Base-by-base conservation (phyloP, 2,888 invertebrate genomes). In the Nephrotoma appendiculata region DNA sequence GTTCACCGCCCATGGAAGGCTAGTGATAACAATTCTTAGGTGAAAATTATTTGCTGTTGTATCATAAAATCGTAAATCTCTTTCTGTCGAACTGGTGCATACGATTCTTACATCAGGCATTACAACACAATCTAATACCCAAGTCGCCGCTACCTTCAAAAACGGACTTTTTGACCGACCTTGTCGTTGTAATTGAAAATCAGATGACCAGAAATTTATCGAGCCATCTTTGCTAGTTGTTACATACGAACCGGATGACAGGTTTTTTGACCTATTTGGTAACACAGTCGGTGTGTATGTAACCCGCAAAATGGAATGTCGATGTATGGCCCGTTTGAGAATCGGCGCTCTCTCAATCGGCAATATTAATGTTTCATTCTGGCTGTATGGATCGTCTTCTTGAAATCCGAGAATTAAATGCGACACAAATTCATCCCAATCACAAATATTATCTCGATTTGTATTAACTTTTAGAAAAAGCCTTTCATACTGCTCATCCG, bases 51-150 rank as follows among this genome's bases (percentile, higher is more conserved):
- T 94, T 6, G 95, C 95, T 31, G 94, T 94, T 85, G 95, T 94
- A 90, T 97, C 96, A 90, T 97, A 97, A 91, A 97, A 96, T 88
- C 95, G 93, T 84, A 97, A 91, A 90, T 96, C 96, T 15, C 95
- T 92, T 91, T 96, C 96, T 0, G 96, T 95, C 15, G 96, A 95
- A 87, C 95, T 94, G 11, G 96, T 94, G 88, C 95, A 96, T 19
- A 97, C 92, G 89, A 96, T 94, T 90, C 95, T 95, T 86, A 96
- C 94, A 90, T 96, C 96, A 0, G 96, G 95, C 90, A 97, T 91
- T 87, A 94, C 94, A 87, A 94, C 94, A 91, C 96, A 92, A 89
- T 95, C 95, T 31, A 96, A 94, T 88, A 97, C 94, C 94, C 95
- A 95, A 0, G 96, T 96, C 41, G 93, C 92, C 89, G 93, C 93